Base-by-base conservation (phyloP, 1,140 invertebrate genomes). In the Tribolium madens region DNA sequence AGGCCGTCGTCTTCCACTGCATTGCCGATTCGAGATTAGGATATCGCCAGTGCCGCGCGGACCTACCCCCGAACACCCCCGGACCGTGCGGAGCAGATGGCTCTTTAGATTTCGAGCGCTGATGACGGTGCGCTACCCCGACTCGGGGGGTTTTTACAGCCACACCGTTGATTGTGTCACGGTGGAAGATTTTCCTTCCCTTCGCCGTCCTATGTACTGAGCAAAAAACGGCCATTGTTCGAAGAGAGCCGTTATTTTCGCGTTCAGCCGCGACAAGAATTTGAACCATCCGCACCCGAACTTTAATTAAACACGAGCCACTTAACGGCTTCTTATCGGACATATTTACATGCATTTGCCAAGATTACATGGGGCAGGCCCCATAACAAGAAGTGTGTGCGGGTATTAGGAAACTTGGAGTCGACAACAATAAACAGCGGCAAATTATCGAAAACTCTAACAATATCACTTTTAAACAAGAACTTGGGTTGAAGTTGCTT, bases 1-100 rank as follows among this genome's bases (percentile, higher is more conserved):
- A 47, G 70, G 47, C 46, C 70, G 70, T 50, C 70, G 46, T 72
- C 70, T 72, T 52, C 46, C 50, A 52, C 70, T 72, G 70, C 70
- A 72, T 72, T 72, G 70, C 70, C 50, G 70, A 72, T 72, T 50
- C 50, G 70, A 72, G 70, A 72, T 72, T 72, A 72, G 70, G 70
- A 72, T 72, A 50, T 33, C 70, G 46, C 26, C 47, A 52, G 70
- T 17, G 70, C 18, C 46, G 70, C 7, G 70, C 42, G 47, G 70
- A 48, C 50, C 36, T 3, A 4, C 70, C 70, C 70, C 70, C 70
- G 36, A 6, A 14, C 50, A 18, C 18, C 46, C 70, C 6, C 42
- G 4, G 10, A 31, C 33, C 13, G 14, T 71, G 46, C 46, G 50
- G 70, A 72, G 70, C 70, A 72, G 70, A 72, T 72, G 70, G 70